Base-by-base conservation (phyloP, 2,888 invertebrate genomes). In the Caenorhabditis becei region DNA sequence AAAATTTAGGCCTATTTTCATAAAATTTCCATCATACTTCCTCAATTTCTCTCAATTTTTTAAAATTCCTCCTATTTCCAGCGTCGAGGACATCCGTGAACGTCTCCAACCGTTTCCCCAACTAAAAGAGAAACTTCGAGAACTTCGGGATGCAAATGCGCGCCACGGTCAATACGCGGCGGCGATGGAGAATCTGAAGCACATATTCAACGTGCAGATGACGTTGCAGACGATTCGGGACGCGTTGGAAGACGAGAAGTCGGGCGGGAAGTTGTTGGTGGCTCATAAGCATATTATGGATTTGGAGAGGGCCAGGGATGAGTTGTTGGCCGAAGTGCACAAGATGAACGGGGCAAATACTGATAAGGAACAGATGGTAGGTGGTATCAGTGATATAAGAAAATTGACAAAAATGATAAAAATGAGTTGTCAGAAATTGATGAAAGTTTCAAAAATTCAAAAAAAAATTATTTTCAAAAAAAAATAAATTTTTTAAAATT, bases 141-240 rank as follows among this genome's bases (percentile, higher is more conserved):
- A 95, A 54, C 95, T 98, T 0, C 93, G 96, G 28, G 95, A 96
- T 84, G 97, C 98, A 92, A 97, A 97, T 91, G 95, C 95, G 86
- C 94, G 95, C 23, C 97, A 98, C 92, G 97, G 97, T 0, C 98
- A 93, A 92, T 96, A 97, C 92, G 97, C 96, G 1, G 97, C 97
- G 0, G 98, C 98, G 0, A 96, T 96, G 90, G 97, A 99, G 91
- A 99, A 99, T 91, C 93, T 99, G 32, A 97, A 97, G 91, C 97
- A 98, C 91, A 97, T 99, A 83, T 97, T 98, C 90, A 97, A 96
- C 54, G 97, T 98, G 0, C 97, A 97, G 11, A 96, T 97, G 89
- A 97, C 96, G 92, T 96, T 98, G 0, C 95, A 80, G 62, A 96
- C 96, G 92, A 97, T 97, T 0, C 95, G 96, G 91, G 95, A 95